Conservation (phyloP, 2,888 invertebrate species). For the Schizaphis graminum region DNA sequence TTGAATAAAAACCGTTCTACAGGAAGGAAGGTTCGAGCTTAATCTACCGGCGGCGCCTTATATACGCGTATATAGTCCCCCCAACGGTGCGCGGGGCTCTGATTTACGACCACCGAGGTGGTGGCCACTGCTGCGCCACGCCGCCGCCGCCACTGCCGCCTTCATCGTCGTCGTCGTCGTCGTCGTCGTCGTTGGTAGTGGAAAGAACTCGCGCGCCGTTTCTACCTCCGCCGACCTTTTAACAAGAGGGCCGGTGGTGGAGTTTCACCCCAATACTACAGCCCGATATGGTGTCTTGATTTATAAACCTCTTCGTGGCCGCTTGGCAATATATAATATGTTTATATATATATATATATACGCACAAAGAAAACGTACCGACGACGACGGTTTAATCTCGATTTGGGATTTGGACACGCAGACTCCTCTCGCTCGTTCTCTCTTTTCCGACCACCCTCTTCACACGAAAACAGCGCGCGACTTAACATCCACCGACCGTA, state of each 20-base stretch:
- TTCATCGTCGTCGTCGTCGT: slow-evolving; percentile 4
- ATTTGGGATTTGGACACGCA: slow-evolving; percentile 64
- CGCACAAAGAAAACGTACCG: slow-evolving; percentile 49
- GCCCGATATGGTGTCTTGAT: slow-evolving; percentile 61
- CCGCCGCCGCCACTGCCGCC: not conserved
- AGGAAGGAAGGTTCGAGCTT: not conserved
- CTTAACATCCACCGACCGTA: not conserved
- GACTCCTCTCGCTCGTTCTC: not conserved
- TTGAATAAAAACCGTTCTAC: slow-evolving; percentile 17
- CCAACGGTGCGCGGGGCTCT: slow-evolving; percentile 1
- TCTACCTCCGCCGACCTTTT: not conserved
- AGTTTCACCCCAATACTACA: slow-evolving; percentile 40
- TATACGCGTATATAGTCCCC: not conserved
- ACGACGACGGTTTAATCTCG: slow-evolving; percentile 63
- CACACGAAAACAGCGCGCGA: not conserved
- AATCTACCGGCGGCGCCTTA: not conserved
- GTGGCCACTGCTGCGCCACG: slow-evolving; percentile 35
- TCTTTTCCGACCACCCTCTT: not conserved
- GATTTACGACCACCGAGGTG: slow-evolving; percentile 59
- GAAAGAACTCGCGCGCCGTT: slow-evolving; percentile 26
- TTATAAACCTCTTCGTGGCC: slow-evolving; percentile 62
- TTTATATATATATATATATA: not conserved
- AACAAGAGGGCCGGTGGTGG: not conserved
- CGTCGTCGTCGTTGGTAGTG: slow-evolving; percentile 10
- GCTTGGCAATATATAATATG: slow-evolving; percentile 12